Evolutionary conservation across 2,113 vertebrate species (phyloP).

Genomic region (Pantherophis guttatus): DNA sequence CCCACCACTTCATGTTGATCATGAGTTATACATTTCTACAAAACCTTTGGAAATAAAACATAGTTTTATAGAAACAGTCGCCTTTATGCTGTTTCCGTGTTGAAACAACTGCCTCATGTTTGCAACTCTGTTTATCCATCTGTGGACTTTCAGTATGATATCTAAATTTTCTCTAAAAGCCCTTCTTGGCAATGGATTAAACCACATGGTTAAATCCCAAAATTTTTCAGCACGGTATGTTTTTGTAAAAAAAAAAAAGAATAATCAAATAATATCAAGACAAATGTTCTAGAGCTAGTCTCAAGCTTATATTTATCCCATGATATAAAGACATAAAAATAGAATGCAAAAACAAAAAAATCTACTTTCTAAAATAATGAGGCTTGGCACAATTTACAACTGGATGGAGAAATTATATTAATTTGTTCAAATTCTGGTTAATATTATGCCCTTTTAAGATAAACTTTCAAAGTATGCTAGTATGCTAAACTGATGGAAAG

Average conservation of each 20-base stretch:
- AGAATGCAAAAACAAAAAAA: neutral
- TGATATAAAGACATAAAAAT: slow-evolving; percentile 21
- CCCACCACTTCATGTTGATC: neutral
- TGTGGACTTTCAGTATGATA: neutral
- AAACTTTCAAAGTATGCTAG: slow-evolving; percentile 23
- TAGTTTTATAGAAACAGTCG: neutral
- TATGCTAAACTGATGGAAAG: slow-evolving; percentile 46
- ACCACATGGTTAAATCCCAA: neutral
- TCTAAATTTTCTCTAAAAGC: neutral
- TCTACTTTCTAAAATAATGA: slow-evolving; percentile 7
- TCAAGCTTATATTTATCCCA: neutral
- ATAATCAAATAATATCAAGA: neutral
- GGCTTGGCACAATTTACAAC: neutral
- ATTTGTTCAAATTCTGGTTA: slow-evolving; percentile 33
- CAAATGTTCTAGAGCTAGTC: neutral
- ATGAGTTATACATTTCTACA: neutral
- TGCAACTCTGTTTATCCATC: neutral
- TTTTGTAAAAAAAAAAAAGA: neutral
- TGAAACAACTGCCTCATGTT: neutral
- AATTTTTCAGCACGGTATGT: neutral
- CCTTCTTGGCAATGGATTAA: neutral
- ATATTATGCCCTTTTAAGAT: slow-evolving; percentile 15
- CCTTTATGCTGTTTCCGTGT: neutral
- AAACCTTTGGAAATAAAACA: neutral
- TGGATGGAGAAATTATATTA: neutral